A percentile compares a stretch with the other conserved stretches of the same genome.
These are phyloP conservation scores for Calliphora vomitoria DNA, from an alignment of 2,888 invertebrate genomes.

Conservation along the genomic window DNA sequence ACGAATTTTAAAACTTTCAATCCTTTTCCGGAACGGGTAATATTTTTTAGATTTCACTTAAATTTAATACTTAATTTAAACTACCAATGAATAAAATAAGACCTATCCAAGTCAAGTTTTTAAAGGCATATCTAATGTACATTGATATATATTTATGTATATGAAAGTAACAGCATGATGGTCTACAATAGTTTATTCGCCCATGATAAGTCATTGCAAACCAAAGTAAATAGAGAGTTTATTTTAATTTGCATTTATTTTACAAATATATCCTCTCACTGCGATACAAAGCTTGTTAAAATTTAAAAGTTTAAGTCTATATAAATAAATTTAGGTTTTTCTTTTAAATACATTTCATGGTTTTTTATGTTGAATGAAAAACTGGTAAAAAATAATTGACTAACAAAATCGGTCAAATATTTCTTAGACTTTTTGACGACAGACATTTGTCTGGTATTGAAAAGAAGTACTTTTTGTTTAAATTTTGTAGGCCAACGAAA, in stretches of 20 bases:
- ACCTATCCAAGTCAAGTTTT: no score
- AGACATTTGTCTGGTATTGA: slow-evolving; percentile 8
- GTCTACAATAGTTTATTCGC: not conserved
- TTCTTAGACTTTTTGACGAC: slow-evolving; percentile 50
- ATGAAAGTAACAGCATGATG: slow-evolving; percentile 18
- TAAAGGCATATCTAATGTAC: no score
- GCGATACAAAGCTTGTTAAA: not conserved
- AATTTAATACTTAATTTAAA: no score
- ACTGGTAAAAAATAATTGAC: slow-evolving; percentile 27
- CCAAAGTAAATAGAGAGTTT: slow-evolving; percentile 40
- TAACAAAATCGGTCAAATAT: slow-evolving; percentile 42
- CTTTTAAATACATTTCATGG: not conserved
- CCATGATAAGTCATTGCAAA: slow-evolving; percentile 22
- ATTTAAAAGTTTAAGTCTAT: not conserved
- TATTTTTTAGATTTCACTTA: no score
- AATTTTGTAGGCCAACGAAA: not conserved
- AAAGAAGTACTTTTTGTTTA: not conserved
- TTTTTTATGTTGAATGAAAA: slow-evolving; percentile 12
- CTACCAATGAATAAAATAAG: no score
- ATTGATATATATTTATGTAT: no score
- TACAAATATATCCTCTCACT: not conserved
- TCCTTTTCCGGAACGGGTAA: no score
- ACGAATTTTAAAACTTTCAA: no score
- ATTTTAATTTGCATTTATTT: slow-evolving; percentile 11
- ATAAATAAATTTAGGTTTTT: not conserved